Percentiles rank a stretch among this genome's conserved stretches.
Evolutionary conservation across 2,113 vertebrate genomes (phyloP).

Genomic region (Carettochelys insculpta): DNA sequence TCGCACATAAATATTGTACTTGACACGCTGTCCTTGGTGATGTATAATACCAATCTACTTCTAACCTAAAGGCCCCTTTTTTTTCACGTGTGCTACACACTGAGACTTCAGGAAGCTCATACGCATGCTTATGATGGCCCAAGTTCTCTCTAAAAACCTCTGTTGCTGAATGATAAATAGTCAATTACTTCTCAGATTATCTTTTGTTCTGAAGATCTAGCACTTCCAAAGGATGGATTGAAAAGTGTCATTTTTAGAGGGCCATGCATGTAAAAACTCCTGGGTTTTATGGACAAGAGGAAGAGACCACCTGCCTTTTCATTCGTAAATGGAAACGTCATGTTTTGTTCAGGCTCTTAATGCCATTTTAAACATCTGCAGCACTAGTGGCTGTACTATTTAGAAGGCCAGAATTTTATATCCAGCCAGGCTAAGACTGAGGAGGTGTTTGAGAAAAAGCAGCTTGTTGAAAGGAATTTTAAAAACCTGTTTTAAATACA

Average conservation of each 20-base stretch:
- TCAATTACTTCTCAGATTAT: conserved; percentile 34
- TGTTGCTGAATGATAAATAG: conserved; percentile 21
- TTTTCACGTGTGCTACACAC: neutral
- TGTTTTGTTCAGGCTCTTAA: neutral
- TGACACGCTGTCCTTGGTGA: conserved; percentile 46
- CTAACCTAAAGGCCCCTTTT: conserved; percentile 33
- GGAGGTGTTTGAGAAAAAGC: neutral
- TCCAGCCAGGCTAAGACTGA: neutral
- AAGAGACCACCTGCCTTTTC: neutral
- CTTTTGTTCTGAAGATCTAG: neutral
- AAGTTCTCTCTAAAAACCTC: neutral
- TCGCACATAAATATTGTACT: conserved; percentile 50
- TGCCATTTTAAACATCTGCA: neutral
- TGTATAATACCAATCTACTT: conserved; percentile 42
- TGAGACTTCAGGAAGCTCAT: conserved; percentile 26
- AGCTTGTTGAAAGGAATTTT: neutral
- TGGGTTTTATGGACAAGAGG: neutral
- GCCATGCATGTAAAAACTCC: neutral
- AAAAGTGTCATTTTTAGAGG: neutral
- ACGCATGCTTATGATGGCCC: conserved; percentile 1
- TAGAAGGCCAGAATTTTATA: neutral
- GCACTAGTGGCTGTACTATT: neutral
- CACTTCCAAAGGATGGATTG: neutral
- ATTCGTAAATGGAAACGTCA: neutral
- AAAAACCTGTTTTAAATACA: neutral